phyloP scores from a whole-genome alignment of 1,140 invertebrate genomes.

The Bombus haemorrhoidalis region DNA sequence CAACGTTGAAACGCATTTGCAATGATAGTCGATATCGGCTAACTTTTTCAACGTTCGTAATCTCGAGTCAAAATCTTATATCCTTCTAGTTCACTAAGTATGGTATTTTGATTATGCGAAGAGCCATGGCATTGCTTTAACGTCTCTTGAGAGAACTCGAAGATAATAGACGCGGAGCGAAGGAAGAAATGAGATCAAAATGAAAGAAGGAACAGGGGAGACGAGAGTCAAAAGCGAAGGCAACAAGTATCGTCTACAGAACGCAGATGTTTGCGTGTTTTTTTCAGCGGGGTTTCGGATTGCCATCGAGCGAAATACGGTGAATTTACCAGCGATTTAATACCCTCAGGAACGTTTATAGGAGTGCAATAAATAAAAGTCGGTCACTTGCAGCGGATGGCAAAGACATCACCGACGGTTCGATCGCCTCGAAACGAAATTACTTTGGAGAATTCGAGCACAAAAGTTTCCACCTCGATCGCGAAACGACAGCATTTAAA shows the following conservation, averaged over 20 bases:
- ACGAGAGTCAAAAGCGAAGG: not conserved
- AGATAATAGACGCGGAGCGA: not conserved
- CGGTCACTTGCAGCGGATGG: constrained; percentile 36
- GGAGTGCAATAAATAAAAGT: constrained; percentile 61
- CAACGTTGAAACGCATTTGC: constrained; percentile 14
- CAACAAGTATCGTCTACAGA: constrained; percentile 14
- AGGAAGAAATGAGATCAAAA: not conserved
- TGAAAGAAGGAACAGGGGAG: not conserved
- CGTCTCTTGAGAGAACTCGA: not conserved
- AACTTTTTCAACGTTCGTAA: constrained; percentile 12
- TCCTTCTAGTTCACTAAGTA: constrained; percentile 1
- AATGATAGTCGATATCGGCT: constrained; percentile 31
- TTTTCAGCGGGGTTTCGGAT: constrained; percentile 14
- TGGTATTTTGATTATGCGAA: constrained; percentile 28
- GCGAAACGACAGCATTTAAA: constrained; percentile 12
- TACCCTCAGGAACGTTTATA: constrained; percentile 61
- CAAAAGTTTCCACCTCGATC: constrained; percentile 10
- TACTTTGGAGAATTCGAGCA: constrained; percentile 25
- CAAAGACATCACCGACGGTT: constrained; percentile 45
- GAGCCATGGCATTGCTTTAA: not conserved
- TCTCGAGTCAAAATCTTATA: constrained; percentile 22
- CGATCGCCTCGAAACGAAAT: constrained; percentile 21
- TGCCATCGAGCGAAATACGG: constrained; percentile 50
- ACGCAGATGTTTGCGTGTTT: not conserved
- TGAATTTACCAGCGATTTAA: constrained; percentile 66